These are phyloP conservation scores for Sepioteuthis lessoniana DNA, from an alignment of 2,888 invertebrate genomes.

Conservation along the genomic window DNA sequence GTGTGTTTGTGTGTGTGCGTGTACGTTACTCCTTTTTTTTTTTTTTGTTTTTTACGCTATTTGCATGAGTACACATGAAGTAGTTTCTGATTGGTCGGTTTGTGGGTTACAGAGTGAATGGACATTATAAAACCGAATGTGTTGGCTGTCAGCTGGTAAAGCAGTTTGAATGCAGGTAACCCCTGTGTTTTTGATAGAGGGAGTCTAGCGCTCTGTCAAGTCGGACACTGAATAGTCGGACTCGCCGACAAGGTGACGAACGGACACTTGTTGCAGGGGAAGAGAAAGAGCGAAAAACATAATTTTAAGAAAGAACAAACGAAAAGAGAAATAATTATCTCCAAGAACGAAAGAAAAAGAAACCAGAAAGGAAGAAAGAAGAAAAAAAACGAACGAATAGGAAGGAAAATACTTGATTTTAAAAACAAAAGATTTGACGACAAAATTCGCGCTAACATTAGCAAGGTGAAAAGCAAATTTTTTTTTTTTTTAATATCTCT, in stretches of 20 bases:
- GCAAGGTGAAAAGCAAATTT: not conserved
- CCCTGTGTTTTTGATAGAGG: constrained; percentile 33
- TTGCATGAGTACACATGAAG: constrained; percentile 36
- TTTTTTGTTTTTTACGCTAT: not conserved
- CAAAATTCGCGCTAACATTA: not conserved
- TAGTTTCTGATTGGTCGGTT: not conserved
- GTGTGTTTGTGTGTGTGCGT: constrained; percentile 17
- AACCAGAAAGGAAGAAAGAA: not conserved
- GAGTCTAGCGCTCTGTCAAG: not conserved
- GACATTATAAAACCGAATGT: constrained; percentile 33
- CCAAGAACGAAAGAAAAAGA: not conserved
- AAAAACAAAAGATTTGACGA: not conserved
- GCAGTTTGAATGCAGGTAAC: constrained; percentile 5
- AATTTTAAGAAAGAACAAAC: not conserved
- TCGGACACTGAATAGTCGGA: constrained; percentile 23
- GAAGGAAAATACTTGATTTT: constrained; percentile 15
- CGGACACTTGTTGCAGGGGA: constrained; percentile 33
- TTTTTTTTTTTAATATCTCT: not conserved
- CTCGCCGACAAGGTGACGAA: constrained; percentile 7
- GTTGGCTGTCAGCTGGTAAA: constrained; percentile 24
- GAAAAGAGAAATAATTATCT: not conserved
- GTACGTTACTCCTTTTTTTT: not conserved
- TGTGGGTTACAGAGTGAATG: not conserved
- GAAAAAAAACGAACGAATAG: not conserved
- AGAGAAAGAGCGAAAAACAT: not conserved